Conservation (phyloP, 2,888 invertebrate species). For the Philereme vetulata region DNA sequence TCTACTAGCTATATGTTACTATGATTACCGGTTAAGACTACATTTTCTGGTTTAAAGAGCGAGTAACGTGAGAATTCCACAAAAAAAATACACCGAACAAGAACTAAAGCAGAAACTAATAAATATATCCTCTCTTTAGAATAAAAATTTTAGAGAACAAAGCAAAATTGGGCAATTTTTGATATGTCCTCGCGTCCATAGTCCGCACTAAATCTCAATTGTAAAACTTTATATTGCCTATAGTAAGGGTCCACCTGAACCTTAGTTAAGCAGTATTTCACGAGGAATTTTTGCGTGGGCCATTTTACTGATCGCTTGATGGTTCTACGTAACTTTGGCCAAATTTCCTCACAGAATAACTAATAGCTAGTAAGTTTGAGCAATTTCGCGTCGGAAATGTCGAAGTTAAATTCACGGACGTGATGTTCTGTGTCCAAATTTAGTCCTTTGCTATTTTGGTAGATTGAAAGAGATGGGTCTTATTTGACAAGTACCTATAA, state of each 20-base stretch:
- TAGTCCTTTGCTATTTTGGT: conserved; percentile 42
- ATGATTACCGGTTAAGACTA: too few species aligned
- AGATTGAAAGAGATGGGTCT: conserved; percentile 14
- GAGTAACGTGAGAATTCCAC: too few species aligned
- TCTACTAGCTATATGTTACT: too few species aligned
- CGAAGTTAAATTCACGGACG: conserved; percentile 44
- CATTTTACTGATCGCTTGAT: conserved; percentile 38
- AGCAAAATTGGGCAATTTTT: too few species aligned
- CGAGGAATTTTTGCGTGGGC: conserved; percentile 33
- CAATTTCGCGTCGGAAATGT: conserved; percentile 46
- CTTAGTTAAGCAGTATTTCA: conserved; percentile 14
- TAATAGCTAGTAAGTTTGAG: conserved; percentile 23
- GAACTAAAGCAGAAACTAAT: too few species aligned
- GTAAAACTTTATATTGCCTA: conserved; percentile 11
- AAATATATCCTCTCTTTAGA: too few species aligned
- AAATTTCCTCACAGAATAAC: conserved; percentile 16
- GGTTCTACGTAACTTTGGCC: conserved; percentile 9
- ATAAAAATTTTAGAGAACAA: too few species aligned
- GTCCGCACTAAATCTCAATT: conserved; percentile 9
- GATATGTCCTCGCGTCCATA: not conserved
- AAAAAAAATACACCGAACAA: too few species aligned
- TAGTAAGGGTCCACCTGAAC: not conserved
- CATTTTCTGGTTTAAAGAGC: too few species aligned
- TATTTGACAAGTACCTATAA: too few species aligned
- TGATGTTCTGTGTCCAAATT: conserved; percentile 32